Evolutionary conservation across 2,797 vertebrate species (phyloP).

Genomic region (Coreius guichenoti): DNA sequence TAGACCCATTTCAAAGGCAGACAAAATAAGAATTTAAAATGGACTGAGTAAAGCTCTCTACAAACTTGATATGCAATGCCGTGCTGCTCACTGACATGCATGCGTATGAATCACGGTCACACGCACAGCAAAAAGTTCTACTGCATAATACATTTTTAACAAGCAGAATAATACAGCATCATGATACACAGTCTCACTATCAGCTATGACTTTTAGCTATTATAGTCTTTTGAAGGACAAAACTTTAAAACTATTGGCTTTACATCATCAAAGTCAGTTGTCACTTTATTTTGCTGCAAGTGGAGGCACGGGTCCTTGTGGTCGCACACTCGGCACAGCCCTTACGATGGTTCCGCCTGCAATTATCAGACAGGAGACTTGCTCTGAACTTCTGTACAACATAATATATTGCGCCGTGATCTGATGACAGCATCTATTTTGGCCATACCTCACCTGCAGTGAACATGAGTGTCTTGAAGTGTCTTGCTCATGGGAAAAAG

Average conservation of each 20-base stretch:
- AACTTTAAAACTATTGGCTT: not conserved
- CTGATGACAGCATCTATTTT: conserved; percentile 35
- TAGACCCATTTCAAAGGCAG: not conserved
- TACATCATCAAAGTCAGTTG: not conserved
- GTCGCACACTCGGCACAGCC: not conserved
- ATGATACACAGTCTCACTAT: not conserved
- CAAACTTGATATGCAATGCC: too few species aligned
- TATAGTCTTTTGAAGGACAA: not conserved
- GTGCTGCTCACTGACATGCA: not conserved
- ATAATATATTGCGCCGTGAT: conserved; percentile 15
- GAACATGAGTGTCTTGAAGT: conserved; percentile 19
- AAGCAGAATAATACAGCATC: not conserved
- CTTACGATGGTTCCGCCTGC: not conserved
- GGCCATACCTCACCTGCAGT: conserved; percentile 41
- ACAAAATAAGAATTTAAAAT: not conserved
- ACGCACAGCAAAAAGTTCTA: too few species aligned
- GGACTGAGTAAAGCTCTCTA: not conserved
- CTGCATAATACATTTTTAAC: not conserved
- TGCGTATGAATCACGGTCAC: too few species aligned
- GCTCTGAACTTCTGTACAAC: conserved; percentile 15
- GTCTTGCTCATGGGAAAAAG: not conserved
- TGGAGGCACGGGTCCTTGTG: not conserved
- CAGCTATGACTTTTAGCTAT: not conserved
- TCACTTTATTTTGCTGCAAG: not conserved
- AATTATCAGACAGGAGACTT: conserved; percentile 42